Evolutionary conservation across 2,113 vertebrate genomes (phyloP).

Genomic region (Indicator maculatus): DNA sequence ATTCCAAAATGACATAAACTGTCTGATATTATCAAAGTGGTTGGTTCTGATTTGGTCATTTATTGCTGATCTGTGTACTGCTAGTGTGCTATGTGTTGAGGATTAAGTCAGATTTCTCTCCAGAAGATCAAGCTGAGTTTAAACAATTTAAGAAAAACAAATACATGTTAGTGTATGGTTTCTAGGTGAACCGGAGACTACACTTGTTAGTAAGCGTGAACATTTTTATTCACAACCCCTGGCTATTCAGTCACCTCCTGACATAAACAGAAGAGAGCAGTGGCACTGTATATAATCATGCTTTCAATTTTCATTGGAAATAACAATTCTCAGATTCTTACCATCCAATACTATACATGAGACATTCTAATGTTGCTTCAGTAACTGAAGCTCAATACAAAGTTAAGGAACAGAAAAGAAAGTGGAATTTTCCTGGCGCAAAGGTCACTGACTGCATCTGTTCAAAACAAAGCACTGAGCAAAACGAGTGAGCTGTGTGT

Average conservation of each 20-base stretch:
- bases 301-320: not conserved
- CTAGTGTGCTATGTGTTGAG: not conserved
- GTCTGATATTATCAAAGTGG: not conserved
- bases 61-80: not conserved
- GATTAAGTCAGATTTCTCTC: not conserved
- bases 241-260: not conserved
- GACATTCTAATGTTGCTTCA: not conserved
- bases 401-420: not conserved
- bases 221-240: not conserved
- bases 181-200: not conserved
- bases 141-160: not conserved
- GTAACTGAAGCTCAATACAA: not conserved
- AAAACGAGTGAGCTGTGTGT: rapidly evolving
- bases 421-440: not conserved
- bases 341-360: not conserved
- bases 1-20: not conserved
- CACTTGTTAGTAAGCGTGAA: not conserved
- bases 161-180: not conserved
- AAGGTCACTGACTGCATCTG: not conserved
- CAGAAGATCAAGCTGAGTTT: not conserved
- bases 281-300: not conserved
- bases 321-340: not conserved
- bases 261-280: not conserved
- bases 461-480: not conserved
- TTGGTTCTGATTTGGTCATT: not conserved